A percentile compares a stretch with the other conserved stretches of the same genome.
Conservation (phyloP, 1,140 invertebrate genomes). For the Cotesia chilonis region DNA sequence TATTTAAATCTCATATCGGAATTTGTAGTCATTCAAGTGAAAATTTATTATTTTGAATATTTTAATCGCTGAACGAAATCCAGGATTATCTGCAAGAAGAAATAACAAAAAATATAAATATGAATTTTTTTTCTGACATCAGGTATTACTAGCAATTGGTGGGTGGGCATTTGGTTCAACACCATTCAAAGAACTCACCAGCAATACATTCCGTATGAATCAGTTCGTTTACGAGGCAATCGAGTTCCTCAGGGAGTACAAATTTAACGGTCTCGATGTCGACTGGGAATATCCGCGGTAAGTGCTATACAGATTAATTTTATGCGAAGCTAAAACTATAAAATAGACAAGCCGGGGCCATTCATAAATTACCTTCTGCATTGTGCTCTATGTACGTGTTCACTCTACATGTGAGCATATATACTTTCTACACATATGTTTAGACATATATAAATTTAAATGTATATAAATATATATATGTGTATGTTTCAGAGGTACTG, state of each 20-base stretch:
- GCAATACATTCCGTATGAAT: conserved; percentile 91
- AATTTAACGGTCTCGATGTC: conserved; percentile 95
- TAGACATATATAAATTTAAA: neutral
- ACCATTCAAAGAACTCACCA: conserved; percentile 91
- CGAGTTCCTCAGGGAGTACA: conserved; percentile 88
- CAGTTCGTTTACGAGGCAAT: conserved; percentile 95
- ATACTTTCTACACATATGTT: neutral
- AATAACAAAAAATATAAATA: conserved; percentile 24
- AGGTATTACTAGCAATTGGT: conserved; percentile 89
- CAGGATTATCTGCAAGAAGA: neutral
- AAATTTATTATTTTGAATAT: no score
- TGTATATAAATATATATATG: conserved; percentile 3
- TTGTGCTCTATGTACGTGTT: no score
- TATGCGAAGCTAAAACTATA: conserved; percentile 15
- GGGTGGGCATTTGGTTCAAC: conserved; percentile 94
- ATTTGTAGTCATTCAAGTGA: no score
- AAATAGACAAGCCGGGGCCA: no score
- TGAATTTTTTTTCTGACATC: conserved; percentile 32
- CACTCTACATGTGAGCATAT: no score
- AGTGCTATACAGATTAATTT: conserved; percentile 28
- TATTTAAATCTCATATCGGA: no score
- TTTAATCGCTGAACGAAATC: no score
- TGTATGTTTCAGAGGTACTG: conserved; percentile 72
- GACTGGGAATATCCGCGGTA: conserved; percentile 96
- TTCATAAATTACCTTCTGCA: no score